phyloP scores from a whole-genome alignment of 1,140 invertebrate genomes.

The Saccostrea cuccullata region DNA sequence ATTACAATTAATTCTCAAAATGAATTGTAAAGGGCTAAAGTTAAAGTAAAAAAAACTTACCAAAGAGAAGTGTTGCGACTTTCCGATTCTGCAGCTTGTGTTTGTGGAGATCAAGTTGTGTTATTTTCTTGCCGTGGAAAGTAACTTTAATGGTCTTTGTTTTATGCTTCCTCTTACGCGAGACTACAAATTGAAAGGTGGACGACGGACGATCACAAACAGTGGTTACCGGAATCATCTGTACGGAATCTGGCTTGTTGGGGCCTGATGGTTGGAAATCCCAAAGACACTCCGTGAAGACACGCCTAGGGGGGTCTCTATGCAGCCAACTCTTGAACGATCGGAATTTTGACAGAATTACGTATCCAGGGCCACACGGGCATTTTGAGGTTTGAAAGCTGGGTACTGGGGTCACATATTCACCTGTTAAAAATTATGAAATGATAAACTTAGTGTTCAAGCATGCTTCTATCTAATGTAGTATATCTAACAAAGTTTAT shows the following conservation, averaged over 20 bases:
- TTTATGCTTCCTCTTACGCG: not conserved
- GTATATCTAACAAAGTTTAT: too few species aligned
- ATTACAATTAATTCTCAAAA: too few species aligned
- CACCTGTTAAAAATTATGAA: not conserved
- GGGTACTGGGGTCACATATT: constrained; percentile 30
- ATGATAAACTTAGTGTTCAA: not conserved
- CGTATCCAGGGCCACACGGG: constrained; percentile 33
- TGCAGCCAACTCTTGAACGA: constrained; percentile 27
- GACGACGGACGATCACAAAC: not conserved
- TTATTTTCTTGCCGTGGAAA: not conserved
- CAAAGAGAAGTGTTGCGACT: not conserved
- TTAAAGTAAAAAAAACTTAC: not conserved
- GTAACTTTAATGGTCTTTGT: constrained; percentile 3
- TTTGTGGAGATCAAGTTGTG: not conserved
- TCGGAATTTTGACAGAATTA: constrained; percentile 28
- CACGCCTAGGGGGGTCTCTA: not conserved
- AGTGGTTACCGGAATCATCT: not conserved
- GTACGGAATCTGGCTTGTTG: not conserved
- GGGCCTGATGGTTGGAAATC: constrained; percentile 21
- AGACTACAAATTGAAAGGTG: not conserved
- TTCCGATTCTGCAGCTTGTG: not conserved
- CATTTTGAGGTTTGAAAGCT: constrained; percentile 14
- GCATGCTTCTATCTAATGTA: too few species aligned
- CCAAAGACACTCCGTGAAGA: constrained; percentile 43
- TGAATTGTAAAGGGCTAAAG: too few species aligned